A percentile compares a stretch with the other conserved stretches of the same genome.
Evolutionary conservation across 2,797 vertebrate species (phyloP).

Genomic region (Hemitrygon akajei): DNA sequence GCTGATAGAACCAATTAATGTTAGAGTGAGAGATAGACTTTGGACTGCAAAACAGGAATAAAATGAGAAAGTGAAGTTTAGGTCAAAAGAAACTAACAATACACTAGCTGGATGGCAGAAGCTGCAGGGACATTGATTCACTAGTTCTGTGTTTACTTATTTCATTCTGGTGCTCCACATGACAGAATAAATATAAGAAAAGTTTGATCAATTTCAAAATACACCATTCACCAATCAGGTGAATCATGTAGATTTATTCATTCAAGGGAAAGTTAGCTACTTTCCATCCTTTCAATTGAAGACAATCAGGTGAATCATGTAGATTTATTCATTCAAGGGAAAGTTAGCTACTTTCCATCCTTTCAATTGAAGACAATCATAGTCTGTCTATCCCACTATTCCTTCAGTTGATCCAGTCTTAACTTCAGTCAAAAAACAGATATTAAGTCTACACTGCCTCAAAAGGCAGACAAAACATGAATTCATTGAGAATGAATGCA

Average conservation of each 20-base stretch:
- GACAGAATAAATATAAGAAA: not conserved
- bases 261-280: not conserved
- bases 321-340: not conserved
- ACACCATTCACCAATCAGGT: not conserved
- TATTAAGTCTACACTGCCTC: not conserved
- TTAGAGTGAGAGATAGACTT: not conserved
- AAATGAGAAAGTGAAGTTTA: not conserved
- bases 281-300: not conserved
- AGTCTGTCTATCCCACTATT: not conserved
- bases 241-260: not conserved
- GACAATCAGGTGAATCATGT: not conserved
- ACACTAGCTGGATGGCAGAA: not conserved
- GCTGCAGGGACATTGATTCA: not conserved
- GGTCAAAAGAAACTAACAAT: not conserved
- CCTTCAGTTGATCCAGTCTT: not conserved
- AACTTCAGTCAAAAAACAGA: not conserved
- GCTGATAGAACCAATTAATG: slow-evolving; percentile 8
- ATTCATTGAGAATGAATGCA: not conserved
- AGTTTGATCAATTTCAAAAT: not conserved
- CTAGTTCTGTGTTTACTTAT: not conserved
- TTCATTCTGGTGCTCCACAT: not conserved
- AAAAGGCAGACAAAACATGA: not conserved
- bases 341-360: not conserved
- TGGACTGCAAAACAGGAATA: not conserved
- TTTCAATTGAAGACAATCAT: not conserved